Base-by-base conservation (phyloP, 23 tunicate species). In the Halocynthia aurantium region DNA sequence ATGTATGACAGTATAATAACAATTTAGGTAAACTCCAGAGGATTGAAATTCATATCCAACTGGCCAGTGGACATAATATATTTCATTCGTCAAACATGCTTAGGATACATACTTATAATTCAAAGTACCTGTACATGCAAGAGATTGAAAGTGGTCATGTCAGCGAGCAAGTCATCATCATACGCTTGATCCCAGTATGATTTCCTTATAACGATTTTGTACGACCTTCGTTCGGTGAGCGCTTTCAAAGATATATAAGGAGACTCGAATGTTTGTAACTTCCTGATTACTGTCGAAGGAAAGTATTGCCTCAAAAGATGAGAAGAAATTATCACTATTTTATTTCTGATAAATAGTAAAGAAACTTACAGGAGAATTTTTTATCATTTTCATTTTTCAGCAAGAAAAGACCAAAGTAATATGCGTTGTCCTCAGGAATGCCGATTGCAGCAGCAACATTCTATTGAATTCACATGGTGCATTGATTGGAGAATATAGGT, bases 181-280 rank as follows among this genome's bases (percentile, higher is more conserved):
- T 50, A 82, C 20, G 83, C 66, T 65, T 80, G 88, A 75, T 92
- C 98, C 98, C 98, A 92, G 79, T 82, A 92, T 5, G 85, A 10
- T 66, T 86, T 92, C 55, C 98, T 66, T 19, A 92, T 53, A 5
- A 86, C 77, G 49, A 92, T 75, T 75, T 86, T 82, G 61, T 82
- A 82, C 19, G 62, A 62, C 18, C 80, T 12, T 22, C 88, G 62
- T 51, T 86, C 85, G 18, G 70, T 52, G 57, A 82, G 15, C n/a
- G 84, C 53, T 75, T 86, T 92, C 52, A 92, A 58, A 20, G 98
- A 86, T 54, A 92, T 77, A 64, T 81, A 92, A 8, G 98, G 98
- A 40, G 84, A 86, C 83, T 92, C 98, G 70, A 92, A 92, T 31
- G 86, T 88, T 76, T 92, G 98, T 65, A 92, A 63, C 67, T 77